Base-by-base conservation (phyloP, 2,113 vertebrate species). In the Rhinopomastus cyanomelas region DNA sequence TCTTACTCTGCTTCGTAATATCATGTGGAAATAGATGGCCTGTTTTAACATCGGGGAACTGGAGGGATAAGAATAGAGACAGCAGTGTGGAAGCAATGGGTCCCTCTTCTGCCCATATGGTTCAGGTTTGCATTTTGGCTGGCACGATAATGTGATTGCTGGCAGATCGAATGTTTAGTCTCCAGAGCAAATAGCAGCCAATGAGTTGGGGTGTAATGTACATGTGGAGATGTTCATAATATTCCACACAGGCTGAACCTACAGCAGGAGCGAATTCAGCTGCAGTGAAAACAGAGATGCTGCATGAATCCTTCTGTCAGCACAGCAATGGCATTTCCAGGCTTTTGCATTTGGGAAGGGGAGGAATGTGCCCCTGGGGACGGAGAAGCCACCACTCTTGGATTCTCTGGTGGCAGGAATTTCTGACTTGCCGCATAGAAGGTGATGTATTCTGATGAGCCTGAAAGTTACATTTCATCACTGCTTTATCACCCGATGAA, bases 41-140 rank as follows among this genome's bases (percentile, higher is more conserved):
- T 94, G 49, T 96, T 96, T 87, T 94, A 96, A 88, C 88, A 79
- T 89, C 36, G 8, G 87, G 85, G 71, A 89, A 82, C 87, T 75
- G 39, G 79, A 88, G 36, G 62, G 90, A 90, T 52, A 87, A 81
- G 90, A 95, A 90, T 78, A 72, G 68, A 95, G 76, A 82, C 90
- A 95, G 89, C 91, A 87, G 52, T 61, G 75, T 90, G 90, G 82
- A 93, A 90, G 85, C 89, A 96, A 94, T 96, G 94, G 94, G 93
- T 96, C 95, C 95, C 91, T 96, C 96, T 95, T 95, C 96, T 94
- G 90, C 95, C 97, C 97, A 97, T 97, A 97, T 97, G 97, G 97
- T 95, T 97, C 96, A 97, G 95, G 96, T 97, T 97, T 97, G 96
- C 96, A 96, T 97, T 95, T 97, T 97, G 97, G 96, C 96, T 96